Base-by-base conservation (phyloP, 2,888 invertebrate species). In the Megaustenia siamemsis region DNA sequence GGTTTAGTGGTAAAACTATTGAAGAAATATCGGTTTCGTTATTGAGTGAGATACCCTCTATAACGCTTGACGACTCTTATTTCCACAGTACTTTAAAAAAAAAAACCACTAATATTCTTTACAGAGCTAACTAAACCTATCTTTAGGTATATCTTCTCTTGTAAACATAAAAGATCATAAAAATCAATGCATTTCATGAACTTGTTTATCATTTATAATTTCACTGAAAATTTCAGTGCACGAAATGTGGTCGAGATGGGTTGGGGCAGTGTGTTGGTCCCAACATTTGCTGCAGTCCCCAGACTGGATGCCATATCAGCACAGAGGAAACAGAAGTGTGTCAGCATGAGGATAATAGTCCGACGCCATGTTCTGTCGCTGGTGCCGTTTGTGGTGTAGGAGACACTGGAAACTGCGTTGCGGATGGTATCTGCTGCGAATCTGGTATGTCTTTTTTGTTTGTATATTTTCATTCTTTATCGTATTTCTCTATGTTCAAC, bases 261-360 rank as follows among this genome's bases (percentile, higher is more conserved):
- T 92, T 93, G 32, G 96, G 96, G 0, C 95, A 95, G 92, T 96
- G 96, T 92, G 95, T 96, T 88, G 96, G 96, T 1, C 95, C 96
- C 0, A 94, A 94, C 84, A 96, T 96, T 88, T 96, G 96, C 91
- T 96, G 96, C 90, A 96, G 96, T 2, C 94, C 95, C 4, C 92
- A 92, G n/a, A 95, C 96, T 86, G 96, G 96, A 3, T 96, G 96
- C 91, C 94, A 95, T 68, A 91, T 96, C 83, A 95, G 95, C 53
- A 95, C 95, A 21, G 91, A 94, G 5, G 95, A 96, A 89, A 95
- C 95, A 5, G 89, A 94, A 10, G 91, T 94, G 84, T 96, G 96
- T 89, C 94, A 95, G 89, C 94, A 95, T 82, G 96, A 96, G 88
- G 95, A 95, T 88, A 94, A 95, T 45, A 95, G 95, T 87, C 93